Evolutionary conservation across 2,113 vertebrate species (phyloP), one percentile per base, ranked within the genome.

Genomic region (Micronycteris hirsuta): DNA sequence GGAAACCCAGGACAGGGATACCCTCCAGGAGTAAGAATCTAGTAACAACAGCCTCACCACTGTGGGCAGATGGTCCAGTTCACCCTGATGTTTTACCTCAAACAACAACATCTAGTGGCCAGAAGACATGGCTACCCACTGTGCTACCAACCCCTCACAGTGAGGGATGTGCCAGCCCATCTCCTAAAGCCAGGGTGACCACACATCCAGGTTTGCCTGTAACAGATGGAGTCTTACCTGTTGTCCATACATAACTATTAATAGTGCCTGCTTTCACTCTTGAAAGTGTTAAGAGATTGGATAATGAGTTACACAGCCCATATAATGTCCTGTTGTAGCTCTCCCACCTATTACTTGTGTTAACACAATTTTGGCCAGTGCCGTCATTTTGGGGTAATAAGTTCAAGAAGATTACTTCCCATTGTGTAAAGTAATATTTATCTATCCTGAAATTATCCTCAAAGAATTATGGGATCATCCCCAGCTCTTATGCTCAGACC

Each of bases 351-450:
- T 80, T 58, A 56, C 24, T 20, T 26, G 65, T 78, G 73, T 3
- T 45, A 70, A 84, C 22, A 28, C 26, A 43, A 77, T 88, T 88
- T 95, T 4, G 86, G 70, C 80, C 73, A 74, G 74, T 5, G 47
- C 31, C 9, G 38, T 54, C 17, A 26, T 31, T 43, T 86, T 24
- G 82, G 38, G 58, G 43, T 38, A 91, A 52, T 67, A 36, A 47
- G n/a, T 87, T 94, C 68, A 68, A 58, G 43, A 96, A 65, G 68
- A 74, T 78, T 73, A 65, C 17, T 84, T 45, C 43, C 33, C 16
- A 11, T 26, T 33, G n/a, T 67, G 41, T 68, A 71, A 93, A 97
- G 68, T 70, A 96, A 56, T 52, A 67, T 70, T 93, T 83, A 61
- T 45, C 19, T 78, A 41, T 80, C 8, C 36, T 92, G 45, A 84